Base-by-base conservation (phyloP, 2,113 vertebrate species). In the Climacteris rufus region DNA sequence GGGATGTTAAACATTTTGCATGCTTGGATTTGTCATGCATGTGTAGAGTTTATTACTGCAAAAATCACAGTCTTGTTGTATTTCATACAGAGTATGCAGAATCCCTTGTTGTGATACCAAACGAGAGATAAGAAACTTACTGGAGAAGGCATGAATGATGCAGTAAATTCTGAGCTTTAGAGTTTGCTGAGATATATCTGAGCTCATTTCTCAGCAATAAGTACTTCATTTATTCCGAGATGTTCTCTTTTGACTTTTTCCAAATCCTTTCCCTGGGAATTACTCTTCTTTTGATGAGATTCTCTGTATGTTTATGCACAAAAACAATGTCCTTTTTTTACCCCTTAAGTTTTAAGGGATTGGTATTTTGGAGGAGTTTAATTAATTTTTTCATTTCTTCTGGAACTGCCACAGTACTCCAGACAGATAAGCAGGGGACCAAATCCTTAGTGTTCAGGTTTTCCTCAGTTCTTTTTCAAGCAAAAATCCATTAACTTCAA, bases 1-100 rank as follows among this genome's bases (percentile, higher is more conserved):
- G 95, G 97, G 96, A 97, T 98, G 98, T 98, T 98, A 98, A 98
- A 97, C 96, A 98, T 98, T 98, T 98, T 97, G 97, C 98, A 97
- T 98, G 97, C 97, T 97, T 97, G 96, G 95, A 98, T 98, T 98
- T 98, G 97, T 98, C 98, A 98, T 98, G 98, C 97, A 96, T 97
- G 95, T 97, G 89, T 98, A 95, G 97, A 95, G 97, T 98, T 98
- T 98, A 98, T 98, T 98, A 94, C 96, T 91, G 96, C 79, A 97
- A 95, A 97, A 98, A 94, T 96, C 93, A 80, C 79, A 79, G 95
- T 90, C 95, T 66, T 97, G 87, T 96, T 97, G 97, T 98, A 98
- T 98, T 98, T 98, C 97, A 97, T 96, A 97, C 91, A 93, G 96
- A 97, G 85, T 97, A 95, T 96, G 96, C 95, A 97, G 95, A 98